Conservation (phyloP, 2,797 vertebrate species). For the Melanogrammus aeglefinus region DNA sequence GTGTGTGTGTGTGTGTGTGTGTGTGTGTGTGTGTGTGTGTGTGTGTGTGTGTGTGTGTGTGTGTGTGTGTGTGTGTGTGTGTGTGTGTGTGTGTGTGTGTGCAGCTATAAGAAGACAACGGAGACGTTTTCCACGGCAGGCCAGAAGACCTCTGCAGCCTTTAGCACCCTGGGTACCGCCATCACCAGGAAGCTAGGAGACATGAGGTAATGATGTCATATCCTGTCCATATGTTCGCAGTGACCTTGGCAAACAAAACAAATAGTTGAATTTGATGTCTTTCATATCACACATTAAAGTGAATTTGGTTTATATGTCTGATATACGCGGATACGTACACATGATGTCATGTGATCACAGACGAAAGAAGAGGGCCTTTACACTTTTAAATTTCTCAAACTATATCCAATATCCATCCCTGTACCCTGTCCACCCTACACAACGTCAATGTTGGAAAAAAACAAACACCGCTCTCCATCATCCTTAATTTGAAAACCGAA, state of each 20-base stretch:
- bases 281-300: not conserved
- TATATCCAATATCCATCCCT: not conserved
- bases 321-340: not conserved
- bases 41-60: slow-evolving; percentile 13
- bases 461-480: not conserved
- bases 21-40: slow-evolving; percentile 8
- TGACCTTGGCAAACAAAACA: not conserved
- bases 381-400: not conserved
- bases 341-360: too few relatives aligned
- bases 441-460: not conserved
- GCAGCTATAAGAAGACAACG: slow-evolving; percentile 94
- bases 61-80: slow-evolving; percentile 9
- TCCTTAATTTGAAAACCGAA: too few relatives aligned
- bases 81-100: slow-evolving; percentile 22
- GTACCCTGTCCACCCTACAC: not conserved
- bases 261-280: not conserved
- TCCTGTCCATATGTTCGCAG: not conserved
- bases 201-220: slow-evolving; percentile 82
- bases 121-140: slow-evolving; percentile 92
- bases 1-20: slow-evolving; percentile 21
- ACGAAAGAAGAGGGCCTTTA: not conserved
- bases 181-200: slow-evolving; percentile 94
- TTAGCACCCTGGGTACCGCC: slow-evolving; percentile 87
- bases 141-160: slow-evolving; percentile 88
- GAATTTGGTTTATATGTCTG: not conserved